Conservation (phyloP, 1,140 invertebrate genomes). For the Steinernema feltiae region DNA sequence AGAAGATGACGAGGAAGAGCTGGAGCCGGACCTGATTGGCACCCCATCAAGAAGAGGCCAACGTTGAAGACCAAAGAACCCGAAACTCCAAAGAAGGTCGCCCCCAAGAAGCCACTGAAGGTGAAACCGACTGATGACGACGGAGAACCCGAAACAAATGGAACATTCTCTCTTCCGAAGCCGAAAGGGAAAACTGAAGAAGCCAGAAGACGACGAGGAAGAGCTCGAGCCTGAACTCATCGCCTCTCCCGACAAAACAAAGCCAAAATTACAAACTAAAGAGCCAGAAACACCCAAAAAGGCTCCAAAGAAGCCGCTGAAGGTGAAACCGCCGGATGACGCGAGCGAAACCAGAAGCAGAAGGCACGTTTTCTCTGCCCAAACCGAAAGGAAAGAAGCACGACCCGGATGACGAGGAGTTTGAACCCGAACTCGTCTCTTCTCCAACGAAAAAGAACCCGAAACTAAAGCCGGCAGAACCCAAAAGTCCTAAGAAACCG, state of each 20-base stretch:
- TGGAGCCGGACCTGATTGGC: background rate
- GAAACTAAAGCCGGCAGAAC: background rate
- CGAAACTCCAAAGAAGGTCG: background rate
- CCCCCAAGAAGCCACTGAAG: background rate
- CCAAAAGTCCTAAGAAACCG: slow-evolving; percentile 4
- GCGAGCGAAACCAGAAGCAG: background rate
- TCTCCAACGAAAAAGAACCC: background rate
- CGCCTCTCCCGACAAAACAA: background rate
- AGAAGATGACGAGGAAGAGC: background rate
- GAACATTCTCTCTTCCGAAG: background rate
- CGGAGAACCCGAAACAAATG: background rate
- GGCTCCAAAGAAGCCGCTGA: background rate
- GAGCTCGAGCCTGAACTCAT: background rate
- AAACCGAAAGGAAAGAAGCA: background rate
- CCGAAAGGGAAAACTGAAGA: slow-evolving; percentile 4
- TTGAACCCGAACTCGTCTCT: background rate
- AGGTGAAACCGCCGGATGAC: too few relatives aligned
- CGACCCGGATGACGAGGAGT: background rate
- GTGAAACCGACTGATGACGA: slow-evolving; percentile 7
- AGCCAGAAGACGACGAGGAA: background rate
- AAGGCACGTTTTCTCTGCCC: background rate
- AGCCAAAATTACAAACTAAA: background rate
- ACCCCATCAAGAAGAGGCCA: background rate
- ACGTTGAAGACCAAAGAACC: background rate
- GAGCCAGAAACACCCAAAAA: background rate